Conservation (phyloP, 2,797 vertebrate genomes). For the Nannoperca obscura region DNA sequence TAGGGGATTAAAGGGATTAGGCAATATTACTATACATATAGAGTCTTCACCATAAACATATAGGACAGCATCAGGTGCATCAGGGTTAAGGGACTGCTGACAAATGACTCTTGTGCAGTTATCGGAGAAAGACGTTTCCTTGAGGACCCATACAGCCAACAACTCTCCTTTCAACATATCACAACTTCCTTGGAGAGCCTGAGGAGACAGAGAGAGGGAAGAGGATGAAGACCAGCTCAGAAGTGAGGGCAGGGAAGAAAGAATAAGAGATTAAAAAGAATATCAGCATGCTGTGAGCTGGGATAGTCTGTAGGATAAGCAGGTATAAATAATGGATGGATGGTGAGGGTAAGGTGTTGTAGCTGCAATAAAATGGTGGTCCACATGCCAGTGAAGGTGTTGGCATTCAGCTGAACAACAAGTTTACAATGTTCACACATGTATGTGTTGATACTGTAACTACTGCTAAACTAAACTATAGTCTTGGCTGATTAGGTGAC, state of each 20-base stretch:
- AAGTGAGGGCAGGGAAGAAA: neutral
- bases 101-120: slow-evolving; percentile 64
- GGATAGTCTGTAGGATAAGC: neutral
- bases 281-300: neutral
- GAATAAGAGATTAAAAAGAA: neutral
- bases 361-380: neutral
- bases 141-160: slow-evolving; percentile 67
- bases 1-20: neutral
- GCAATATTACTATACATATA: neutral
- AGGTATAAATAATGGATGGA: neutral
- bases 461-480: neutral
- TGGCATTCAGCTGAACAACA: neutral
- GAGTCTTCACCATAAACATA: slow-evolving; percentile 66
- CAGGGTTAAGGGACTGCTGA: slow-evolving; percentile 19
- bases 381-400: neutral
- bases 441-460: neutral
- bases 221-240: neutral
- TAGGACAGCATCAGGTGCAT: slow-evolving; percentile 41
- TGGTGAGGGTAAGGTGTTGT: neutral
- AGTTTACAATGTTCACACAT: neutral
- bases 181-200: slow-evolving; percentile 73
- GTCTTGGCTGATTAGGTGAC: too few relatives aligned
- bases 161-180: slow-evolving; percentile 21
- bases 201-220: neutral
- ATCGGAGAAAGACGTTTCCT: slow-evolving; percentile 61